Base-by-base conservation (phyloP, 2,888 invertebrate species). In the Dynastes tityus region DNA sequence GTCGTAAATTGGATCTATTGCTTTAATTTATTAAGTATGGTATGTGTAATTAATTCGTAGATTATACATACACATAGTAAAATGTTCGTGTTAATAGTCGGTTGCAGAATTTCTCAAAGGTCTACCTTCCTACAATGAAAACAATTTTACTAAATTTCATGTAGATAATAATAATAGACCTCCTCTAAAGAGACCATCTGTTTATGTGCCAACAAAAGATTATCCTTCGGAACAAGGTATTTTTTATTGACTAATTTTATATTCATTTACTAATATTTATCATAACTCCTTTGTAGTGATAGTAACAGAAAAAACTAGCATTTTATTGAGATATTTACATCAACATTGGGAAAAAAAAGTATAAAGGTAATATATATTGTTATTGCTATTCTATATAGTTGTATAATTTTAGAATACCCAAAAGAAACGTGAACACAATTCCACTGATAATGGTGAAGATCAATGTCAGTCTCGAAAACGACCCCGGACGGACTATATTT, bases 291-390 rank as follows among this genome's bases (percentile, higher is more conserved):
- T 63, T 74, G 45, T 32, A 95, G 96, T 97, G 84, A 98, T 98
- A 87, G 97, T 97, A 63, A 97, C 97, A 87, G 98, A 98, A 89
- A 98, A 97, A 90, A 96, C 97, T 68, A 97, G 97, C 87, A 97
- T 98, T 85, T 91, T 98, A 79, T 89, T 98, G 85, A 93, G 98
- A 90, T 98, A 97, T 89, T 92, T 98, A 82, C 97, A 98, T 85
- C 97, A 97, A 86, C 97, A 97, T 89, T 98, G 97, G 96, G 97
- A 98, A 87, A 97, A 97, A 90, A 96, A 96, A 92, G 93, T 94
- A 89, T 80, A 79, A 82, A 40, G 3, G 49, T 51, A 74, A 16
- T 55, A 45, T 1, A 65, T 51, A 53, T 27, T 75, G n/a, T 64
- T 32, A 22, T 55, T 40, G 40, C 32, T 37, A 29, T 67, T 53